These are phyloP conservation scores for Auanema freiburgensis DNA, from an alignment of 2,888 invertebrate species.

Conservation along the genomic window DNA sequence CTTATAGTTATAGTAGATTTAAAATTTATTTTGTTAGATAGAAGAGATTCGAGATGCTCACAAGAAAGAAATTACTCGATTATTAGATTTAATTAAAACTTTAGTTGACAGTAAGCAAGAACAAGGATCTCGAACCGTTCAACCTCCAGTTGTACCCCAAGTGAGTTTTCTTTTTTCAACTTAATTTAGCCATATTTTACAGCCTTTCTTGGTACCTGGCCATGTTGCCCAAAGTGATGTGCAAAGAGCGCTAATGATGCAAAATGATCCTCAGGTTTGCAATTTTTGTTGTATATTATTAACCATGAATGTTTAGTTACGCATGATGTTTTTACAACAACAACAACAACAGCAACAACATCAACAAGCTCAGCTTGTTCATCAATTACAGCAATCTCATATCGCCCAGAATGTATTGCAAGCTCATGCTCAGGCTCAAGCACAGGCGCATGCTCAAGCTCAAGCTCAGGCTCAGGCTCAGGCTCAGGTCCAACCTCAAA, in stretches of 20 bases:
- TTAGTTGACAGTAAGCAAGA: conserved; percentile 19
- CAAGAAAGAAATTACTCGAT: conserved; percentile 35
- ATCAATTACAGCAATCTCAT: conserved; percentile 13
- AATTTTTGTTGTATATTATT: not conserved
- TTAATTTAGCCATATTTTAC: not conserved
- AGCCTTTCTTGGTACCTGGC: not conserved
- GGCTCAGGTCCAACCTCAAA: conserved; percentile 12
- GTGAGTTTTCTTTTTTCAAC: conserved; percentile 1
- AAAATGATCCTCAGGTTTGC: not conserved
- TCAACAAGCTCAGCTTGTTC: conserved; percentile 1
- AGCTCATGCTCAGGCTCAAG: conserved; percentile 16
- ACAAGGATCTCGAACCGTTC: conserved; percentile 2
- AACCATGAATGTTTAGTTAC: no score
- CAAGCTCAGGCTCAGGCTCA: conserved; percentile 13
- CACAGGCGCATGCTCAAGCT: conserved; percentile 7
- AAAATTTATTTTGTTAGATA: no score
- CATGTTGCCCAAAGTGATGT: not conserved
- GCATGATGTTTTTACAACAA: conserved; percentile 11
- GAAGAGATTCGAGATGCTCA: conserved; percentile 13
- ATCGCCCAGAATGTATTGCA: conserved; percentile 2
- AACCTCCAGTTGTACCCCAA: conserved; percentile 14
- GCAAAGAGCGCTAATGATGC: conserved; percentile 1
- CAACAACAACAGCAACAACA: conserved; percentile 20
- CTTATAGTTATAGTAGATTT: not conserved
- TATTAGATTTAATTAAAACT: conserved; percentile 31